Evolutionary conservation across 37 sponge, comb jelly and placozoan species (phyloP).

Genomic region (Tethya wilhelma): DNA sequence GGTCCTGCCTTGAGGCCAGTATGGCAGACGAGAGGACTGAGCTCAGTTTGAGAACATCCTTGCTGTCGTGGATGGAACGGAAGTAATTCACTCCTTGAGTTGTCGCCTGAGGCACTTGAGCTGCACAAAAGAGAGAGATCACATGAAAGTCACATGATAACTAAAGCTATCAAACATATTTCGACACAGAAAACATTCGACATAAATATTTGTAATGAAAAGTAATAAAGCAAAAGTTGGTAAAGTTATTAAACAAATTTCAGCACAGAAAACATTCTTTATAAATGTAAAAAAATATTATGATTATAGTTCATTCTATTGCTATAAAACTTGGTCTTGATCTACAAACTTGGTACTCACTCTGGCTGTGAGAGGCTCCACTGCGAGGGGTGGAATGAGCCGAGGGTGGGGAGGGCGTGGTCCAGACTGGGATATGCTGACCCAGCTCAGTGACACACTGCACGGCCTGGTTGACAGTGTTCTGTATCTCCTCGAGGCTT

Average conservation of each 20-base stretch:
- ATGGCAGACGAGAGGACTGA: slow-evolving; percentile 73
- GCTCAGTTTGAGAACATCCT: slow-evolving; percentile 79
- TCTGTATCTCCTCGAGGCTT: slow-evolving; percentile 93
- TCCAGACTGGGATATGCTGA: slow-evolving; percentile 55
- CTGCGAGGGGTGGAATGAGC: background rate
- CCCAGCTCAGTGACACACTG: slow-evolving; percentile 72
- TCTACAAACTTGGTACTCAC: background rate
- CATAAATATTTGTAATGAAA: too few relatives aligned
- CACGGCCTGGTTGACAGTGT: slow-evolving; percentile 84
- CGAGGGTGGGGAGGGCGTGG: background rate
- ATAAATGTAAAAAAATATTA: too few relatives aligned
- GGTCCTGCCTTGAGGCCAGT: slow-evolving; percentile 68
- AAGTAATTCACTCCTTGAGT: slow-evolving; percentile 29
- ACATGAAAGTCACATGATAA: too few relatives aligned
- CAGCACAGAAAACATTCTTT: too few relatives aligned
- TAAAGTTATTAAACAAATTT: too few relatives aligned
- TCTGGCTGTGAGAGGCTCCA: slow-evolving; percentile 4
- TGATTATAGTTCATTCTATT: background rate
- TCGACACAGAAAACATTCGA: too few relatives aligned
- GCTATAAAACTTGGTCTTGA: background rate
- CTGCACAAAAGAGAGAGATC: too few relatives aligned
- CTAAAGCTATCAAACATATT: too few relatives aligned
- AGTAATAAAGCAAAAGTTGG: background rate
- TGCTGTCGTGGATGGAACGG: slow-evolving; percentile 76
- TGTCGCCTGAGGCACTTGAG: too few relatives aligned